These are phyloP conservation scores for Pandion haliaetus DNA, from an alignment of 2,113 vertebrate genomes.

Conservation along the genomic window DNA sequence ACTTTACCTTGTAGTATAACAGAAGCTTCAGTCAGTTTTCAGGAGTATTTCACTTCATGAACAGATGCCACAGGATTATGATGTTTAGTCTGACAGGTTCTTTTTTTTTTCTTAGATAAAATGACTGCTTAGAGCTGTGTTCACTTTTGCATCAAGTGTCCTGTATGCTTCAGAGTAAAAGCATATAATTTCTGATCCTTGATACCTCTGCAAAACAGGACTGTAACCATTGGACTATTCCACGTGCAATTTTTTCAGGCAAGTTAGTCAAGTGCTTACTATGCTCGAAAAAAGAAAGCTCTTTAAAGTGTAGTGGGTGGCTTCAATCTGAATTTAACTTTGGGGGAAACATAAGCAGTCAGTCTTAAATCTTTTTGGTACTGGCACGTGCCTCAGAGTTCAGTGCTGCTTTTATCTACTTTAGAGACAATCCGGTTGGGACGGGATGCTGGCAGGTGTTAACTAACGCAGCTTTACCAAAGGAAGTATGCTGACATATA, in stretches of 20 bases:
- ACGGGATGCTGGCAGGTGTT: background rate
- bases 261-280: background rate
- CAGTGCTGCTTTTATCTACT: slow-evolving; percentile 42
- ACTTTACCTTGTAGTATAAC: background rate
- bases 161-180: background rate
- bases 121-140: background rate
- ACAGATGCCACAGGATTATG: background rate
- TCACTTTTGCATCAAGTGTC: background rate
- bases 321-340: background rate
- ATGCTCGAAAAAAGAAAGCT: background rate
- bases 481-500: background rate
- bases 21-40: background rate
- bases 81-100: background rate
- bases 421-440: background rate
- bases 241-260: background rate
- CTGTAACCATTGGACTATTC: background rate
- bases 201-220: background rate
- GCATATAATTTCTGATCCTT: background rate
- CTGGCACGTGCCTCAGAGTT: slow-evolving; percentile 12
- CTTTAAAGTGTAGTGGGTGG: background rate
- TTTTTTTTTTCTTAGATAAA: background rate
- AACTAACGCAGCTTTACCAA: background rate
- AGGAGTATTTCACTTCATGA: background rate
- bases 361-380: slow-evolving; percentile 28
- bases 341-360: background rate